Base-by-base conservation (phyloP, 1,140 invertebrate genomes). In the Cotesia typhae region DNA sequence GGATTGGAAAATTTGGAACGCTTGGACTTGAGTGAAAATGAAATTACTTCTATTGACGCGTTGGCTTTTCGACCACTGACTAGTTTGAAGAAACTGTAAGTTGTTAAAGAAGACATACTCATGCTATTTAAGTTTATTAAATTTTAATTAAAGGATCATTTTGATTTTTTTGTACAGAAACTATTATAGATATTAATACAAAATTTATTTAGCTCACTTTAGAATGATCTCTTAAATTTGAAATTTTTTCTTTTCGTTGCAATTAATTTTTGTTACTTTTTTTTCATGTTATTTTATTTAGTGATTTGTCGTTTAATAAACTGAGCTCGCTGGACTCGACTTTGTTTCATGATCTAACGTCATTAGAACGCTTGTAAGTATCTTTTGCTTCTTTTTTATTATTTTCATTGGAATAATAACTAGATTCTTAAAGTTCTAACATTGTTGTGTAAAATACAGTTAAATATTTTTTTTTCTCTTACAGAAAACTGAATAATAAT, bases 21-120 rank as follows among this genome's bases (percentile, higher is more conserved):
- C 74, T 81, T 94, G 72, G 92, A 93, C 83, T 87, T 96, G 63
- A 93, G 92, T 78, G 89, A 90, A 79, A 97, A 97, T 82, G 89
- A 91, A 75, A 93, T 97, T 81, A 88, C 87, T 10, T 82, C 88
- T 35, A 91, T 96, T 74, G 89, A 93, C 81, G 87, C 90, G n/a
- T 89, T 93, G 82, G 91, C 92, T 60, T 96, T 94, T 77, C 88
- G 87, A 76, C 90, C 91, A 79, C 88, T 93, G 74, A 88, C 88
- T 41, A 89, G 90, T 70, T 83, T 94, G n/a, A 90, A 91, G 80
- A 89, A 89, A 74, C 85, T 94, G 81, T 88, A 82, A 87, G 87
- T 28, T 28, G 28, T 28, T 3, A 28, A 3, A 28, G 28, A 28
- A 28, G 28, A 28, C 3, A 28, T 28, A 28, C 1, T 28, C 28